Percentiles rank a stretch among this genome's conserved stretches.
Conservation (phyloP, 2,113 vertebrate genomes). For the Lophius piscatorius region DNA sequence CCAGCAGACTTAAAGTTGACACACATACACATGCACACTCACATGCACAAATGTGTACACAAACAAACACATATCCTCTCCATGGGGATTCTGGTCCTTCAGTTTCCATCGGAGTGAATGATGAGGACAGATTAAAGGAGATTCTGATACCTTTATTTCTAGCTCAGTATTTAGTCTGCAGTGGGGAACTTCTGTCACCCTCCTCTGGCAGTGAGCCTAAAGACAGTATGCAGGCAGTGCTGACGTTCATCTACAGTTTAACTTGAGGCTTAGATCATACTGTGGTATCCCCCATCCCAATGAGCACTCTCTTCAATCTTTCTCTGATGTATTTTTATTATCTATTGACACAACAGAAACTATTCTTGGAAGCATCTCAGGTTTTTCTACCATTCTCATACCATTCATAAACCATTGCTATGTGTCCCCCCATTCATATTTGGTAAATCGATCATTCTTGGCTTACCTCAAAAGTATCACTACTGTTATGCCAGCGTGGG, state of each 20-base stretch:
- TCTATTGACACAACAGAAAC: too few species aligned
- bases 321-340: too few species aligned
- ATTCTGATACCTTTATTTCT: background rate
- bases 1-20: slow-evolving; percentile 42
- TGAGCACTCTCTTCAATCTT: too few species aligned
- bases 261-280: too few species aligned
- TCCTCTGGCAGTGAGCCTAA: too few species aligned
- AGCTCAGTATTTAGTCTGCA: background rate
- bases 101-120: background rate
- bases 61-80: slow-evolving; percentile 27
- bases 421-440: background rate
- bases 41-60: background rate
- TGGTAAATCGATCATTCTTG: background rate
- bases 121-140: background rate
- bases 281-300: too few species aligned
- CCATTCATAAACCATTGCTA: background rate
- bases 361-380: background rate
- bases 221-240: too few species aligned
- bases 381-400: background rate
- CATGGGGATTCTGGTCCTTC: too few species aligned
- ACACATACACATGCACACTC: slow-evolving; percentile 1
- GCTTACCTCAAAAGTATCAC: background rate
- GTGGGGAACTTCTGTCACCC: too few species aligned
- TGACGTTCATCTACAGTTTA: too few species aligned
- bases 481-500: too few species aligned